Conservation (phyloP, 2,888 invertebrate species). For the Tridacna crocea region DNA sequence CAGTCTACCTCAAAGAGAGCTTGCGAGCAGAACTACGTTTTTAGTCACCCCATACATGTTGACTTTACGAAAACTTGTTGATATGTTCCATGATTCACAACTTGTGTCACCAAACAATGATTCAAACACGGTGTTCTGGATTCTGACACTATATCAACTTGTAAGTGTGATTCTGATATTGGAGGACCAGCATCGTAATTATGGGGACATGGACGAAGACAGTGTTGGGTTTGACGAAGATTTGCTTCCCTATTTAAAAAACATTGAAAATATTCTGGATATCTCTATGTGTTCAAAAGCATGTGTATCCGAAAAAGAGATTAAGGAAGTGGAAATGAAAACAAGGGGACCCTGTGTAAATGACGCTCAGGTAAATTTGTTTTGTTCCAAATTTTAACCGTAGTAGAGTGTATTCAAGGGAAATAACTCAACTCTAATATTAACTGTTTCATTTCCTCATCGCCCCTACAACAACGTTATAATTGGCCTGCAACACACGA, state of each 20-base stretch:
- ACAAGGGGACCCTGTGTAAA: neutral
- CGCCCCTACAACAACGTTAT: too few relatives aligned
- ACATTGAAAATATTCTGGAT: constrained; percentile 14
- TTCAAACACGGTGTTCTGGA: constrained; percentile 52
- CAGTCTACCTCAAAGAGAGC: constrained; percentile 55
- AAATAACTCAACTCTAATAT: neutral
- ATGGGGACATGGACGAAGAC: constrained; percentile 70
- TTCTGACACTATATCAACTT: constrained; percentile 66
- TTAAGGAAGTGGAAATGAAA: neutral
- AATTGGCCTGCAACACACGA: too few relatives aligned
- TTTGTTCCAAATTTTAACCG: neutral
- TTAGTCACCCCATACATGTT: constrained; percentile 57
- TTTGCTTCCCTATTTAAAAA: constrained; percentile 14
- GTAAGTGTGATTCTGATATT: constrained; percentile 62
- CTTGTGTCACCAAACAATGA: constrained; percentile 27
- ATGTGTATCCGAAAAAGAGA: neutral
- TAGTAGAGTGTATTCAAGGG: neutral
- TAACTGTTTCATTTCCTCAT: neutral
- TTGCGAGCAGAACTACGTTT: constrained; percentile 65
- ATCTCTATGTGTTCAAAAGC: neutral
- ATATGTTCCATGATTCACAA: constrained; percentile 7
- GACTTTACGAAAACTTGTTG: constrained; percentile 24
- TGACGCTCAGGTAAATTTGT: neutral
- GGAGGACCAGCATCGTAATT: constrained; percentile 57
- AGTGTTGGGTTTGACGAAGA: constrained; percentile 66